Conservation (phyloP, 2,888 invertebrate genomes). For the Caenorhabditis sp. region DNA sequence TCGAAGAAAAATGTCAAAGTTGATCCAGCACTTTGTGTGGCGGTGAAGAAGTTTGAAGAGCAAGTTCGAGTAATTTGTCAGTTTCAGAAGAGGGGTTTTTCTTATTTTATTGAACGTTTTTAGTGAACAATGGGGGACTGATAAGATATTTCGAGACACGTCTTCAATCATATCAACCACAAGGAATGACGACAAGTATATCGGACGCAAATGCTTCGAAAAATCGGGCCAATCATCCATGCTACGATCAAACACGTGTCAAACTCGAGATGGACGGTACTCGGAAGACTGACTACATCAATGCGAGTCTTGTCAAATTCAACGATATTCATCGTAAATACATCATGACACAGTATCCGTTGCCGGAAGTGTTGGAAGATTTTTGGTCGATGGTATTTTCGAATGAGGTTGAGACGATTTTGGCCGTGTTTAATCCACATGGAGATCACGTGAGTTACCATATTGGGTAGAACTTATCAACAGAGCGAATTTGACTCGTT, state of each 20-base stretch:
- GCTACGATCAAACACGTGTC: conserved; percentile 3
- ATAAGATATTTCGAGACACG: neutral
- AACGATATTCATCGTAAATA: conserved; percentile 5
- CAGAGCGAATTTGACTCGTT: neutral
- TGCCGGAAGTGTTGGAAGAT: conserved; percentile 2
- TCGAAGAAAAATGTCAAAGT: neutral
- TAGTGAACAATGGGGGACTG: neutral
- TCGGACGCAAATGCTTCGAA: neutral
- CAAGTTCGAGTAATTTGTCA: neutral
- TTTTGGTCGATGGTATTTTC: conserved; percentile 8
- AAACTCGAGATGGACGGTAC: neutral
- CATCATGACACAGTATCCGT: conserved; percentile 10
- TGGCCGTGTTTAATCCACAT: conserved; percentile 6
- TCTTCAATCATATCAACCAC: neutral
- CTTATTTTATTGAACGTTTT: too few relatives aligned
- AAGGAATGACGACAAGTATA: neutral
- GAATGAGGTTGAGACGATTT: conserved; percentile 8
- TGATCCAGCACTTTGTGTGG: neutral
- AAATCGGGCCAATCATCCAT: neutral
- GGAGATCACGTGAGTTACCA: neutral
- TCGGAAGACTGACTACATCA: neutral
- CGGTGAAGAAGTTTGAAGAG: neutral
- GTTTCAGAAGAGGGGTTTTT: neutral
- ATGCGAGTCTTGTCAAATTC: conserved; percentile 9
- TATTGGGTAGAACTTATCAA: neutral